Percentiles rank a stretch among this genome's conserved stretches.
Evolutionary conservation across 2,888 invertebrate species (phyloP).

Genomic region (Amaurobius ferox): DNA sequence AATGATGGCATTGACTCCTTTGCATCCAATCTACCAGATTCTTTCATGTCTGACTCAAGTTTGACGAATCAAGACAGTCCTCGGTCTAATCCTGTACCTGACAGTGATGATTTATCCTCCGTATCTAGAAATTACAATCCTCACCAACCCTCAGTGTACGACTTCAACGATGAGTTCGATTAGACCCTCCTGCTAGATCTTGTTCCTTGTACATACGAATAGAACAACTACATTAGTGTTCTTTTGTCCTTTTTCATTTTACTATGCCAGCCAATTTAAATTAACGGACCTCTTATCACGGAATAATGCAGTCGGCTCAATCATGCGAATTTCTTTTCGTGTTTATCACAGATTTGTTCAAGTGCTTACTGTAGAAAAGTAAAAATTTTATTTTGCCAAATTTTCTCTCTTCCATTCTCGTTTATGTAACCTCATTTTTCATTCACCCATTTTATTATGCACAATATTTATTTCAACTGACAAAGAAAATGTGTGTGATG

Average conservation of each 20-base stretch:
- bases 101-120: neutral
- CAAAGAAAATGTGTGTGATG: too few species aligned
- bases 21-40: slow-evolving; percentile 13
- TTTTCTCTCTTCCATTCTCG: neutral
- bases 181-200: slow-evolving; percentile 23
- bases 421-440: too few species aligned
- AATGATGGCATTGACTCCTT: slow-evolving; percentile 58
- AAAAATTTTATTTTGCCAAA: slow-evolving; percentile 48
- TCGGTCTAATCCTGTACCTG: neutral
- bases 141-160: slow-evolving; percentile 46
- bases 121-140: slow-evolving; percentile 31
- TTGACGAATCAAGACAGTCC: neutral
- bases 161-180: slow-evolving; percentile 61
- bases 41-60: slow-evolving; percentile 6
- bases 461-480: too few species aligned
- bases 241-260: slow-evolving; percentile 34
- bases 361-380: slow-evolving; percentile 50
- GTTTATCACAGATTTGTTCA: slow-evolving; percentile 2
- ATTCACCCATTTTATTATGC: too few species aligned
- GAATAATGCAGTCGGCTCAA: slow-evolving; percentile 20
- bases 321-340: neutral
- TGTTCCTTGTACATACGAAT: slow-evolving; percentile 62
- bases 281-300: slow-evolving; percentile 32
- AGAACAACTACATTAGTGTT: slow-evolving; percentile 39
- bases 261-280: slow-evolving; percentile 23